Evolutionary conservation across 2,113 vertebrate genomes (phyloP).

Genomic region (Blennius ocellaris): DNA sequence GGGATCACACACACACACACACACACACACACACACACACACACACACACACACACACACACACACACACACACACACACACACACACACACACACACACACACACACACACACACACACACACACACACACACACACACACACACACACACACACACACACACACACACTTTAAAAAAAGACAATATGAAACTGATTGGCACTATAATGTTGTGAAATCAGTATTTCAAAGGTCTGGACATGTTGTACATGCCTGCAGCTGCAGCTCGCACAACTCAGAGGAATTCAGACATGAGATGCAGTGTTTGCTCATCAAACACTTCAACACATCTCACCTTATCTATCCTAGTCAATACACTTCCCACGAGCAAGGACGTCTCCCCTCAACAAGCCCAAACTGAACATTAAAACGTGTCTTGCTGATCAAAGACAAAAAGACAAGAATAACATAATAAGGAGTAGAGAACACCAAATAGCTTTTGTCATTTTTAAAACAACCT

Average conservation of each 20-base stretch:
- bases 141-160: too few species aligned
- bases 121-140: too few species aligned
- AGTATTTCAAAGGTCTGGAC: slow-evolving; percentile 31
- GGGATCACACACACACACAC: slow-evolving; percentile 36
- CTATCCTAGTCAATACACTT: slow-evolving; percentile 6
- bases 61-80: too few species aligned
- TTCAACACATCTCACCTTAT: slow-evolving; percentile 36
- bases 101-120: too few species aligned
- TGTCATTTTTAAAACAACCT: too few species aligned
- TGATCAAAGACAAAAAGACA: too few species aligned
- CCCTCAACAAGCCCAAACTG: too few species aligned
- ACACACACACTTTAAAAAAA: neutral
- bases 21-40: slow-evolving; percentile 28
- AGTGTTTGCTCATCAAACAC: slow-evolving; percentile 57
- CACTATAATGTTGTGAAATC: slow-evolving; percentile 29
- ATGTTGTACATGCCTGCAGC: neutral
- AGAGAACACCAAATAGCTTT: too few species aligned
- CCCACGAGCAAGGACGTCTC: neutral
- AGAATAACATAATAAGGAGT: too few species aligned
- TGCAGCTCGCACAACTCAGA: slow-evolving; percentile 12
- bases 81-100: too few species aligned
- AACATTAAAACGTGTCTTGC: too few species aligned
- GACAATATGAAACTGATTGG: neutral
- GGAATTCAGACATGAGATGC: slow-evolving; percentile 48
- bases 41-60: too few species aligned